These are phyloP conservation scores for Loripinus fragilis DNA, from an alignment of 2,888 invertebrate species.

Conservation along the genomic window DNA sequence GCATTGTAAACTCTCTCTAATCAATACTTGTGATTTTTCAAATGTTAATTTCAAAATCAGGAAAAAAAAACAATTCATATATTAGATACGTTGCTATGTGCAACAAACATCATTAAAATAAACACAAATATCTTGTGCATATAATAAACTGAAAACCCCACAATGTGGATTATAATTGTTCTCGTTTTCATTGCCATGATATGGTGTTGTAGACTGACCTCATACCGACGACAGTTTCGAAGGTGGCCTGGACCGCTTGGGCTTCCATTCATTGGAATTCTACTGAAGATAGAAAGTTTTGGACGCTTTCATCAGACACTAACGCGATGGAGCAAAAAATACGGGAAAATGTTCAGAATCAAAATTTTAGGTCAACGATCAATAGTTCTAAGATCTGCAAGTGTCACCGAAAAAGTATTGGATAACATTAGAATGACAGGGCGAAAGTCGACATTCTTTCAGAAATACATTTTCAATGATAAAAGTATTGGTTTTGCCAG, in stretches of 20 bases:
- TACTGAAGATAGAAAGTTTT: slow-evolving; percentile 34
- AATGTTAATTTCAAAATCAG: too few species aligned
- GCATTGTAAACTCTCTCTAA: too few species aligned
- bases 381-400: slow-evolving; percentile 48
- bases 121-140: too few species aligned
- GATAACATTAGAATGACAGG: slow-evolving; percentile 24
- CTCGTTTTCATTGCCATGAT: neutral
- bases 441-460: slow-evolving; percentile 50
- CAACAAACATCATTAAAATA: too few species aligned
- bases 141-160: too few species aligned
- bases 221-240: neutral
- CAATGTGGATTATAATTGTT: slow-evolving; percentile 2
- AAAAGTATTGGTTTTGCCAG: slow-evolving; percentile 50
- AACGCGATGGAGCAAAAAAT: slow-evolving; percentile 40
- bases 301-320: slow-evolving; percentile 47
- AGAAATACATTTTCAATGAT: slow-evolving; percentile 49
- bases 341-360: slow-evolving; percentile 50
- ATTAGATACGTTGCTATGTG: too few species aligned
- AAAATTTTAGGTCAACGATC: slow-evolving; percentile 40
- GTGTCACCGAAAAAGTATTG: slow-evolving; percentile 38
- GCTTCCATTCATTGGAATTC: slow-evolving; percentile 49
- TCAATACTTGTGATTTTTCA: too few species aligned
- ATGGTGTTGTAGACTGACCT: neutral
- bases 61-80: too few species aligned
- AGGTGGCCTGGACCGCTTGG: slow-evolving; percentile 45